A percentile compares a stretch with the other conserved stretches of the same genome.
phyloP scores from a whole-genome alignment of 2,113 vertebrate genomes.

The Centropus bengalensis region DNA sequence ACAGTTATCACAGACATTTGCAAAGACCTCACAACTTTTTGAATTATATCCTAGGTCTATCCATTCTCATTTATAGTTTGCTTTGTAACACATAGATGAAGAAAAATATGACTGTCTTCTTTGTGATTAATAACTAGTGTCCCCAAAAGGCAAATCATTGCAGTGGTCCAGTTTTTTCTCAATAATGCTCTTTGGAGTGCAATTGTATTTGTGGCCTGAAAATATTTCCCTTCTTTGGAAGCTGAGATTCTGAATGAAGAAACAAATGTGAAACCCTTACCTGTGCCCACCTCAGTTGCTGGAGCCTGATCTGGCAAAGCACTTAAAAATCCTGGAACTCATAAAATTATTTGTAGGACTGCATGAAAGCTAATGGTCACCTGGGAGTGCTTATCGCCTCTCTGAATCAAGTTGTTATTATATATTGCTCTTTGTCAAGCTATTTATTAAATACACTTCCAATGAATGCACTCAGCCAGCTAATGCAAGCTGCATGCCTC shows the following conservation, averaged over 20 bases:
- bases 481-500: background rate
- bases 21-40: background rate
- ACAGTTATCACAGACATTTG: background rate
- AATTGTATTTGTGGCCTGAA: background rate
- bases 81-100: background rate
- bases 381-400: conserved; percentile 4
- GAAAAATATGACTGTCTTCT: background rate
- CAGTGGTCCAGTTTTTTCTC: background rate
- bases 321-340: background rate
- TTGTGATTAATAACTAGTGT: background rate
- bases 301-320: background rate
- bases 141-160: background rate
- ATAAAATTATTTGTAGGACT: background rate
- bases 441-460: background rate
- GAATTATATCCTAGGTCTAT: background rate
- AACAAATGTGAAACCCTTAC: background rate
- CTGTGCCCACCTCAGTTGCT: background rate
- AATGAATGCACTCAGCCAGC: background rate
- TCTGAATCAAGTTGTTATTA: background rate
- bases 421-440: background rate
- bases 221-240: background rate
- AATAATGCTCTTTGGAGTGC: background rate
- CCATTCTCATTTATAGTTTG: background rate
- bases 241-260: background rate
- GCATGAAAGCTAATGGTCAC: background rate